Percentiles rank a stretch among this genome's conserved stretches.
These are phyloP conservation scores for Unio pictorum DNA, from an alignment of 2,888 invertebrate species.

Conservation along the genomic window DNA sequence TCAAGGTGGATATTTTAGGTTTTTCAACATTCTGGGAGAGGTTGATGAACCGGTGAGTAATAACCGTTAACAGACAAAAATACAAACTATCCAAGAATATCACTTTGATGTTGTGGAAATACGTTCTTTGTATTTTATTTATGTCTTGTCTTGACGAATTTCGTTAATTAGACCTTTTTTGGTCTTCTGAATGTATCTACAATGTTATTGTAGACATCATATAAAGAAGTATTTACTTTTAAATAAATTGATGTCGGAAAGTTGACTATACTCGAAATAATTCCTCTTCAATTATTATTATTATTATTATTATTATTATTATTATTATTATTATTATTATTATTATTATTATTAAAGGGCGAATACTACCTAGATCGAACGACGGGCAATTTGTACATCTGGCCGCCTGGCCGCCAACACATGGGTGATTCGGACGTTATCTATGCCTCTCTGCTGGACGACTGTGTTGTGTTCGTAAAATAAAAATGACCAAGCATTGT, in stretches of 20 bases:
- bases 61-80: neutral
- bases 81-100: neutral
- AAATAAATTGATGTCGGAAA: too few relatives aligned
- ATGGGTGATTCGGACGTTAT: conserved; percentile 30
- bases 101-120: neutral
- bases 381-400: conserved; percentile 42
- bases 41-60: conserved; percentile 45
- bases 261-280: too few relatives aligned
- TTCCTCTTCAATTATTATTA: too few relatives aligned
- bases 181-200: too few relatives aligned
- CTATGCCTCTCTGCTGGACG: conserved; percentile 34
- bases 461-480: conserved; percentile 38
- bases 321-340: too few relatives aligned
- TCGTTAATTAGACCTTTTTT: too few relatives aligned
- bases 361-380: conserved; percentile 50
- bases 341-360: conserved; percentile 24
- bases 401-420: conserved; percentile 45
- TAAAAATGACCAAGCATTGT: neutral
- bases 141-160: too few relatives aligned
- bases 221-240: too few relatives aligned
- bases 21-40: conserved; percentile 44
- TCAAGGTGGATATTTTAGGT: conserved; percentile 47
- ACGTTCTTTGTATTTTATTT: too few relatives aligned
- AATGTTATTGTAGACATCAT: too few relatives aligned
- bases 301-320: too few relatives aligned